Base-by-base conservation (phyloP, 2,888 invertebrate genomes). In the Drosophila mulleri region DNA sequence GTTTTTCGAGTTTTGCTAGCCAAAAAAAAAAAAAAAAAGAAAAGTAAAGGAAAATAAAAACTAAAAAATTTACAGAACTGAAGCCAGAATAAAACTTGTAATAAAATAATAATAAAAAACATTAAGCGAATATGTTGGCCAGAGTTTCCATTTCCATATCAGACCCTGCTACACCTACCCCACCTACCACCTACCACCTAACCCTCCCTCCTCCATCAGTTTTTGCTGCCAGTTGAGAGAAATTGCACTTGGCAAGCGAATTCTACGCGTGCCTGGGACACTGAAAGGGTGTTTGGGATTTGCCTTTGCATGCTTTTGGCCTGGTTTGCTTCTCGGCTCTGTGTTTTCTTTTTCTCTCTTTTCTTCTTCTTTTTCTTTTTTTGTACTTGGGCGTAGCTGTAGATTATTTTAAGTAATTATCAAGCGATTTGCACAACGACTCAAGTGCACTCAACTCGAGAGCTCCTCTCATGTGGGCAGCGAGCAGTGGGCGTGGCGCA, bases 331-430 rank as follows among this genome's bases (percentile, higher is more conserved):
- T 54, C 48, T 64, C 73, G 57, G 65, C 54, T n/a, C 53, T 39
- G 23, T 23, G 39, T 39, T 53, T 23, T 16, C 54, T 3, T 3
- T 23, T n/a, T 4, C 16, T n/a, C 54, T 29, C 2, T 5, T 2
- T 16, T 23, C 9, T 1, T 20, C 2, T 4, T 16, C 2, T 16
- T 11, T 0, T 16, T 23, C 23, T 23, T 68, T 50, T 37, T 37
- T 41, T 14, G 58, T 65, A 63, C 39, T 73, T 75, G 60, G 53
- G 47, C 80, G 85, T 67, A 70, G 68, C 76, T 75, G 88, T 72
- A 85, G 88, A 84, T 84, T 84, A 84, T 84, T 89, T 84, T 89
- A 89, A 84, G 84, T 89, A 88, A 84, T 84, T 84, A 84, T 84
- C 89, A 84, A 88, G 85, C 84, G 84, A 89, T 84, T 84, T 84